phyloP scores from a whole-genome alignment of 1,140 invertebrate species.

The Elymnias hypermnestra region DNA sequence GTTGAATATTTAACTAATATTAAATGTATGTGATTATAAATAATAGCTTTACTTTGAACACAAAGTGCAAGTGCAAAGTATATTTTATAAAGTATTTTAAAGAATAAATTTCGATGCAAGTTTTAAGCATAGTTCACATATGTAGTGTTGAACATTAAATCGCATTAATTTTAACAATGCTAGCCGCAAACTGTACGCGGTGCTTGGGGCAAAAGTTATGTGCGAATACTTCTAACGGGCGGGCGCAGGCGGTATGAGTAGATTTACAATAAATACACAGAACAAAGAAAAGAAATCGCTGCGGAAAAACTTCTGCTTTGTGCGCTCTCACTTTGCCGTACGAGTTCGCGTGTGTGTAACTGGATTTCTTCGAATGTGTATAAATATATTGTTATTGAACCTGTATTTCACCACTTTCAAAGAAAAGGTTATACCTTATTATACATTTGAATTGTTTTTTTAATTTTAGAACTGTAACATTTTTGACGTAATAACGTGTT shows the following conservation, averaged over 20 bases:
- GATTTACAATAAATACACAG: constrained; percentile 75
- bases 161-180: constrained; percentile 41
- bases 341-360: constrained; percentile 24
- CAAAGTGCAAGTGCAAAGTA: too few relatives aligned
- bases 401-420: too few relatives aligned
- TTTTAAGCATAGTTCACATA: background rate
- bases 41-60: too few relatives aligned
- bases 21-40: too few relatives aligned
- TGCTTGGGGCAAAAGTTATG: constrained; percentile 65
- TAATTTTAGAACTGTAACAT: too few relatives aligned
- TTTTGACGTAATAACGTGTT: too few relatives aligned
- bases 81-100: too few relatives aligned
- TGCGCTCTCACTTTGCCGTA: constrained; percentile 30
- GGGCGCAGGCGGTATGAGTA: constrained; percentile 61
- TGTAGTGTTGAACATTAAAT: constrained; percentile 11
- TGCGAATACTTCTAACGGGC: constrained; percentile 64
- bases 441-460: too few relatives aligned
- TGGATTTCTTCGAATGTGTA: constrained; percentile 1
- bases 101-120: too few relatives aligned
- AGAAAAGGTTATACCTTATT: too few relatives aligned
- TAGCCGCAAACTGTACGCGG: constrained; percentile 29
- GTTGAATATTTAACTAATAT: too few relatives aligned
- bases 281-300: constrained; percentile 72
- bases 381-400: too few relatives aligned
- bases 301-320: constrained; percentile 69